A percentile compares a stretch with the other conserved stretches of the same genome.
Conservation (phyloP, 2,888 invertebrate species). For the Heliconius hortense region DNA sequence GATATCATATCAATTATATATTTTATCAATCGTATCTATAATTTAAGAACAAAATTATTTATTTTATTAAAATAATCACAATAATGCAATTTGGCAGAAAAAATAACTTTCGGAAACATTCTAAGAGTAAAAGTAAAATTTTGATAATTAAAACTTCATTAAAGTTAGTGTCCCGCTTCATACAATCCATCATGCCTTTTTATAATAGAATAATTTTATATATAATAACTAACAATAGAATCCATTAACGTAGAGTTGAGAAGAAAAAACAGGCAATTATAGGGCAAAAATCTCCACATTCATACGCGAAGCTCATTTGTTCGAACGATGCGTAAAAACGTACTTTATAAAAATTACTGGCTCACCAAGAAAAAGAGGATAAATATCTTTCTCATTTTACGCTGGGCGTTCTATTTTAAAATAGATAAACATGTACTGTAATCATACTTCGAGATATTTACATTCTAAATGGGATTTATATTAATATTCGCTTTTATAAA, state of each 20-base stretch:
- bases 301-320: constrained; percentile 54
- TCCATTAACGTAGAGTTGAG: constrained; percentile 49
- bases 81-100: neutral
- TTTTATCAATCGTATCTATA: neutral
- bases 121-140: neutral
- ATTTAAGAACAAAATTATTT: neutral
- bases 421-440: constrained; percentile 5
- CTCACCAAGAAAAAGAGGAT: neutral
- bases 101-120: neutral
- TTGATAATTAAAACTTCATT: constrained; percentile 32
- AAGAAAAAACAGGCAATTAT: constrained; percentile 57
- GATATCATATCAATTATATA: neutral
- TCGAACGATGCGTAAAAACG: constrained; percentile 14
- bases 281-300: constrained; percentile 56
- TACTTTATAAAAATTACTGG: constrained; percentile 20
- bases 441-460: neutral
- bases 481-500: neutral
- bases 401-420: neutral
- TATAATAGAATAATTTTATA: constrained; percentile 53
- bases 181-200: constrained; percentile 50
- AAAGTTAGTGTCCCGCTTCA: constrained; percentile 26
- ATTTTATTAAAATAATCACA: neutral
- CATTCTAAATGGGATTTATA: neutral
- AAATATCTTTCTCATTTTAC: constrained; percentile 15
- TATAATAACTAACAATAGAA: constrained; percentile 49